phyloP scores from a whole-genome alignment of 2,888 invertebrate species.

The Diplazon laetatorius region DNA sequence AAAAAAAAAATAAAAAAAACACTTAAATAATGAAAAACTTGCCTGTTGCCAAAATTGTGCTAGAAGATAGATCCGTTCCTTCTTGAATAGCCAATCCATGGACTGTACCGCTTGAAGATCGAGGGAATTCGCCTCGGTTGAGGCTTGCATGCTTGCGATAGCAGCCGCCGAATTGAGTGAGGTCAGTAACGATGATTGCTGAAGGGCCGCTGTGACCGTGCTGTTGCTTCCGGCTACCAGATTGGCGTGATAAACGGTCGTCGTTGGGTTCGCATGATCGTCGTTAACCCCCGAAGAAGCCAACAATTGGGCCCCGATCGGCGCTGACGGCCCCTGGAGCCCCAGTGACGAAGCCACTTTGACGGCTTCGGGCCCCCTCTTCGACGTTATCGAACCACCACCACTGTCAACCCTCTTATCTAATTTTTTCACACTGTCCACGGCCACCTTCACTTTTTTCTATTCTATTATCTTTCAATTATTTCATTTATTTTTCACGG shows the following conservation, averaged over 20 bases:
- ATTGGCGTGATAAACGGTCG: constrained; percentile 81
- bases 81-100: constrained; percentile 98
- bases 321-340: constrained; percentile 83
- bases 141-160: constrained; percentile 88
- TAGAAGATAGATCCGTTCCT: constrained; percentile 96
- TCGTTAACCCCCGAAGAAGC: constrained; percentile 77
- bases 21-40: constrained; percentile 83
- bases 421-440: constrained; percentile 54
- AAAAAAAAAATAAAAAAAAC: too few relatives aligned
- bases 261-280: constrained; percentile 71
- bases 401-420: constrained; percentile 69
- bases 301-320: constrained; percentile 82
- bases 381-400: constrained; percentile 64
- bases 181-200: constrained; percentile 79
- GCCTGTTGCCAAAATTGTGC: constrained; percentile 99
- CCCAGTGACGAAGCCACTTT: constrained; percentile 83
- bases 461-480: too few relatives aligned
- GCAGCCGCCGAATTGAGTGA: constrained; percentile 79
- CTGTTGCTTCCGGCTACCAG: constrained; percentile 81
- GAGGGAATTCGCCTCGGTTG: constrained; percentile 91
- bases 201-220: constrained; percentile 79
- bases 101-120: constrained; percentile 97
- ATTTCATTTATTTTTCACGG: too few relatives aligned
- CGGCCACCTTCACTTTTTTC: constrained; percentile 69
- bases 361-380: constrained; percentile 80